These are phyloP conservation scores for Erannis defoliaria DNA, from an alignment of 2,888 invertebrate species.

Conservation along the genomic window DNA sequence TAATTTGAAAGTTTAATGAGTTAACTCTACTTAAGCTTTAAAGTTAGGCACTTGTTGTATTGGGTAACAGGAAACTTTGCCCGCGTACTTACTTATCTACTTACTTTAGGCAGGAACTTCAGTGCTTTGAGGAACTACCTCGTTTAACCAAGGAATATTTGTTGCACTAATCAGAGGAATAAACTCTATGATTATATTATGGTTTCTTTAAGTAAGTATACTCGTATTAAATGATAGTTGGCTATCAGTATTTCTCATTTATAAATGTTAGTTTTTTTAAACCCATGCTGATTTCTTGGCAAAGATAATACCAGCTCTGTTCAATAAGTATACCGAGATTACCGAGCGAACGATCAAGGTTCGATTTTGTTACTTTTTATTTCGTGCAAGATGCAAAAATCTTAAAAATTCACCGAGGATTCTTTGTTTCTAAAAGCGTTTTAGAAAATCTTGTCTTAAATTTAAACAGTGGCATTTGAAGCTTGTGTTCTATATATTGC, in stretches of 20 bases:
- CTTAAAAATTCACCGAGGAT: not conserved
- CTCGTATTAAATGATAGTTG: too few species aligned
- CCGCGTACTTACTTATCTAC: conserved; percentile 2
- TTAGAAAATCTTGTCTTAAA: conserved; percentile 1
- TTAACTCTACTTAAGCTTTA: conserved; percentile 21
- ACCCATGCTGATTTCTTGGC: too few species aligned
- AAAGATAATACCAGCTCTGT: too few species aligned
- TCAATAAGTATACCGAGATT: too few species aligned
- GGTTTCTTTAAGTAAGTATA: not conserved
- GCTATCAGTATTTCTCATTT: too few species aligned
- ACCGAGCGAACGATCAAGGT: not conserved
- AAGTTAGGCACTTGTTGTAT: conserved; percentile 28
- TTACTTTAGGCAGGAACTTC: conserved; percentile 30
- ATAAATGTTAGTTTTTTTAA: too few species aligned
- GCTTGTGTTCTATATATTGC: not conserved
- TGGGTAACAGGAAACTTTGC: conserved; percentile 23
- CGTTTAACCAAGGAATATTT: conserved; percentile 11
- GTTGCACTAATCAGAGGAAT: conserved; percentile 7
- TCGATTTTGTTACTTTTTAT: not conserved
- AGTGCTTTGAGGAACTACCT: conserved; percentile 14
- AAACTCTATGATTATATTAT: not conserved
- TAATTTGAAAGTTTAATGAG: conserved; percentile 28
- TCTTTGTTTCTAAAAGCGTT: conserved; percentile 1
- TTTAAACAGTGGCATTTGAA: not conserved
- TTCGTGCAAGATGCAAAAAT: not conserved